phyloP scores from a whole-genome alignment of 2,888 invertebrate genomes.

The Protula sp. region DNA sequence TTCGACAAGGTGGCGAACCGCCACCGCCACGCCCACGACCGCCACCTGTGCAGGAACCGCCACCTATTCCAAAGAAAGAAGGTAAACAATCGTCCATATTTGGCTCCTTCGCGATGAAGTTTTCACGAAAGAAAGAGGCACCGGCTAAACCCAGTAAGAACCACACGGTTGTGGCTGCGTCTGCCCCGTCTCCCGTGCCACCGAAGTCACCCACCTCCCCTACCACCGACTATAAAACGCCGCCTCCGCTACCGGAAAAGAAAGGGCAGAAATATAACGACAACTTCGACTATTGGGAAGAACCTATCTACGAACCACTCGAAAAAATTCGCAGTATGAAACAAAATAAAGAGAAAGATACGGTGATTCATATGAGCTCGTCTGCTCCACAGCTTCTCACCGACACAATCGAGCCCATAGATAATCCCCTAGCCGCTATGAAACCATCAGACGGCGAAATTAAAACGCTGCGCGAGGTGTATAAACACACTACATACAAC shows the following conservation, averaged over 20 bases:
- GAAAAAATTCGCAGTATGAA: constrained; percentile 16
- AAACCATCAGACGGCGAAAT: too few species aligned
- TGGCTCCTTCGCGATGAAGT: too few species aligned
- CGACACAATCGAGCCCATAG: neutral
- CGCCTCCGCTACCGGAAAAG: neutral
- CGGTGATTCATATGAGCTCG: neutral
- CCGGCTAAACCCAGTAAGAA: neutral
- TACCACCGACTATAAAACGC: constrained; percentile 4
- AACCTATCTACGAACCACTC: constrained; percentile 35
- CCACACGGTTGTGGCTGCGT: too few species aligned
- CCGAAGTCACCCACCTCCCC: neutral
- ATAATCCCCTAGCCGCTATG: neutral
- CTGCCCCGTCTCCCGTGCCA: neutral
- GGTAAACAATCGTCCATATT: too few species aligned
- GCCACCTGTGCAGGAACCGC: neutral
- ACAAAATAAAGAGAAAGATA: neutral
- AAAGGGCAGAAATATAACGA: constrained; percentile 26
- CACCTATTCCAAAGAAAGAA: too few species aligned
- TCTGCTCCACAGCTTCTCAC: neutral
- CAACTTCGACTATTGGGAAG: constrained; percentile 47
- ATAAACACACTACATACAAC: too few species aligned
- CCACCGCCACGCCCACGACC: constrained; percentile 55
- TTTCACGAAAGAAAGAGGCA: too few species aligned
- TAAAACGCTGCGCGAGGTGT: too few species aligned
- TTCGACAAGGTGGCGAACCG: constrained; percentile 86